A percentile compares a stretch with the other conserved stretches of the same genome.
phyloP scores from a whole-genome alignment of 2,113 vertebrate genomes.

The Tachysurus fulvidraco region DNA sequence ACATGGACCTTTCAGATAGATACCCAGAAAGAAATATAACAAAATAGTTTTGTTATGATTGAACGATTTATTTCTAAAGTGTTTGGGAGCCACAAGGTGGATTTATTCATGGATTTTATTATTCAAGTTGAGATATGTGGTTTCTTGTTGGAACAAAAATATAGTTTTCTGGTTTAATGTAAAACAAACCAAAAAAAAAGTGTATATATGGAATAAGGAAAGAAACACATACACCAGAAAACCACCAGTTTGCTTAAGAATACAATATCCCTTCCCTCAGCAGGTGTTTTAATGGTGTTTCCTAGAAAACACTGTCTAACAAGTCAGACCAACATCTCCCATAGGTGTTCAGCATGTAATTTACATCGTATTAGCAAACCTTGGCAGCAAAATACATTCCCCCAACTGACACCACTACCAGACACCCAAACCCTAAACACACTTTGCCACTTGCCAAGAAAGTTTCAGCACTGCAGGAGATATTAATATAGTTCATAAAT shows the following conservation, averaged over 20 bases:
- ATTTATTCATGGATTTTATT: not conserved
- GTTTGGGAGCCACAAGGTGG: not conserved
- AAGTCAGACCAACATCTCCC: not conserved
- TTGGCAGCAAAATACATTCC: not conserved
- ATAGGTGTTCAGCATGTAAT: not conserved
- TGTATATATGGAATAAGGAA: no score
- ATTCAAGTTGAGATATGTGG: not conserved
- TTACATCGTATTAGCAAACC: not conserved
- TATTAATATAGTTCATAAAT: not conserved
- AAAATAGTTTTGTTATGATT: conserved; percentile 12
- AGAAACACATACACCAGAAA: not conserved
- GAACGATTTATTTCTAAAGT: not conserved
- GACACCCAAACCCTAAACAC: no score
- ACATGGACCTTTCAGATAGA: conserved; percentile 1
- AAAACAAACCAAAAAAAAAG: not conserved
- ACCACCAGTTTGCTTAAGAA: not conserved
- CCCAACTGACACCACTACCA: not conserved
- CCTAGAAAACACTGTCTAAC: not conserved
- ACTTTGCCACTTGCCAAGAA: no score
- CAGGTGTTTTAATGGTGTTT: not conserved
- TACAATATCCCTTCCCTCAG: not conserved
- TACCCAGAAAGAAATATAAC: not conserved
- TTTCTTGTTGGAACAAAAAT: not conserved
- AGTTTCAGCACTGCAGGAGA: not conserved
- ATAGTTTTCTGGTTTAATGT: not conserved